Conservation (phyloP, 2,113 vertebrate genomes). For the Pelvicachromis taeniatus region DNA sequence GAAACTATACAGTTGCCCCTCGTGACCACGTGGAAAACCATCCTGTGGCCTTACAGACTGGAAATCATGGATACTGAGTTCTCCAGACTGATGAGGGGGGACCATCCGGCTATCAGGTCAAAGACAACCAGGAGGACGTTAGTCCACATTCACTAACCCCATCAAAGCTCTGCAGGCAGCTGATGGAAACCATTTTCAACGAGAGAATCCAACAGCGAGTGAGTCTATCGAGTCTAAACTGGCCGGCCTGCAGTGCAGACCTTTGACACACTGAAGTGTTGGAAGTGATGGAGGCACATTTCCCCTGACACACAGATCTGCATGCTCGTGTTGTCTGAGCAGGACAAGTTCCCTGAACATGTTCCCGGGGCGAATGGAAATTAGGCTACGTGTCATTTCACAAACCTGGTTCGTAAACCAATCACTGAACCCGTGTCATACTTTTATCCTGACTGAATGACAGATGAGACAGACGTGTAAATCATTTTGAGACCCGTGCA, state of each 20-base stretch:
- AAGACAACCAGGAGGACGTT: accelerated
- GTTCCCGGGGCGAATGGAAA: neutral
- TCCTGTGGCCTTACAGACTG: neutral
- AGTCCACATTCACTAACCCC: neutral
- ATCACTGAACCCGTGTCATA: neutral
- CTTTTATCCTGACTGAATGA: neutral
- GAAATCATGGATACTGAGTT: neutral
- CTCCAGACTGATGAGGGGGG: neutral
- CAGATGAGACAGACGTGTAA: neutral
- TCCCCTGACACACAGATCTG: neutral
- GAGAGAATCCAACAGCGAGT: neutral
- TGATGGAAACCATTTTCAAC: neutral
- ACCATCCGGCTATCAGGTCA: neutral
- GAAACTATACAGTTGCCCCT: neutral
- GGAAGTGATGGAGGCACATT: neutral
- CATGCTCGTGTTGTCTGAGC: neutral
- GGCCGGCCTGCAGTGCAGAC: neutral
- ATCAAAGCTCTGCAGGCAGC: neutral
- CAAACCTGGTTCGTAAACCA: neutral
- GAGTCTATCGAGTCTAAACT: neutral
- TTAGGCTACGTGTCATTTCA: neutral
- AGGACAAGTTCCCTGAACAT: neutral
- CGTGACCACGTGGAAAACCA: neutral
- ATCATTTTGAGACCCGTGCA: neutral
- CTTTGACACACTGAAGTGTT: neutral